These are phyloP conservation scores for Xestia c-nigrum DNA, from an alignment of 2,888 invertebrate species.

Conservation along the genomic window DNA sequence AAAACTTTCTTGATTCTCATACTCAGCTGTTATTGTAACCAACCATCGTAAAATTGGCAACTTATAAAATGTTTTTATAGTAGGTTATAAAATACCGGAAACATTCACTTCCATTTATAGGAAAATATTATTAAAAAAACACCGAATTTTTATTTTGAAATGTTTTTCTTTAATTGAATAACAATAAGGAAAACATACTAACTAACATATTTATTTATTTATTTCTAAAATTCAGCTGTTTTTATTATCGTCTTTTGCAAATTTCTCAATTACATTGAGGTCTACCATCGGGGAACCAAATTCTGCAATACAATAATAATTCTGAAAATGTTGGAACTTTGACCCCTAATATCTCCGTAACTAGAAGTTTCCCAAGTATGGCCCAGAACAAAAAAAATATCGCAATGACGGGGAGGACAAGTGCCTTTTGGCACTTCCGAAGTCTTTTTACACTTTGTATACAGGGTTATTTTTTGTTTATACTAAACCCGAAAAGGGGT, in stretches of 20 bases:
- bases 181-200: not conserved
- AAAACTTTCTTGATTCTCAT: not conserved
- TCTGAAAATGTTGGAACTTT: no score
- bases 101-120: not conserved
- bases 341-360: no score
- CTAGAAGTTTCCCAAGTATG: no score
- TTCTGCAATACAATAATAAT: no score
- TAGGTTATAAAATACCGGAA: slow-evolving; percentile 1
- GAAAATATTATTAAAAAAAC: not conserved
- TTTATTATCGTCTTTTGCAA: not conserved
- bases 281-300: not conserved
- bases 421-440: no score
- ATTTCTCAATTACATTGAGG: not conserved
- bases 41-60: not conserved
- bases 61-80: slow-evolving; percentile 5
- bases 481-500: no score
- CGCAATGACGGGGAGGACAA: no score
- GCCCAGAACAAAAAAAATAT: no score
- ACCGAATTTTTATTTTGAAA: not conserved
- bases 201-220: no score
- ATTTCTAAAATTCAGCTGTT: not conserved
- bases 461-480: no score
- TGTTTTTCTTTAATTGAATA: not conserved
- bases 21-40: not conserved
- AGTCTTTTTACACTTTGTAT: no score